phyloP scores from a whole-genome alignment of 2,888 invertebrate genomes.

The Drosophila eohydei region DNA sequence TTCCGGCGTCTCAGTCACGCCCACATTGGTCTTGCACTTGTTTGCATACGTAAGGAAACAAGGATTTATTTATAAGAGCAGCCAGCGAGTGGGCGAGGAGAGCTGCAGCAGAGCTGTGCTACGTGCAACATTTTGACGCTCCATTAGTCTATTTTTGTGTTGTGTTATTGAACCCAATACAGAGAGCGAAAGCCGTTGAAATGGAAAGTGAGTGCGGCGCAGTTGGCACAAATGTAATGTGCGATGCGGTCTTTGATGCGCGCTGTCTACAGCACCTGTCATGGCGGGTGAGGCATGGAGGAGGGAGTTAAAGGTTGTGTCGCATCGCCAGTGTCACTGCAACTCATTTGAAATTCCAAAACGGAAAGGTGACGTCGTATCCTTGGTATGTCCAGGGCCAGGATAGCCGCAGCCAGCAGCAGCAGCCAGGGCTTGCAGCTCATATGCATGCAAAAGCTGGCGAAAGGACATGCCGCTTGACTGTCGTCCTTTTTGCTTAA shows the following conservation, averaged over 20 bases:
- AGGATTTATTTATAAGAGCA: conserved; percentile 65
- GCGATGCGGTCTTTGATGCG: conserved; percentile 30
- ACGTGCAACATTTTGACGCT: conserved; percentile 33
- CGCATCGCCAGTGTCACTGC: conserved; percentile 43
- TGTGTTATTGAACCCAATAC: conserved; percentile 76
- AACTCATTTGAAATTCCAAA: conserved; percentile 64
- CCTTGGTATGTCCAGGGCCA: conserved; percentile 61
- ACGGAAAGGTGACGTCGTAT: conserved; percentile 48
- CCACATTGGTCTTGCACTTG: conserved; percentile 62
- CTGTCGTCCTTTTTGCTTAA: conserved; percentile 41
- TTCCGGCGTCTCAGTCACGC: conserved; percentile 39
- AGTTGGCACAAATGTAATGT: conserved; percentile 21
- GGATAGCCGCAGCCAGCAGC: conserved; percentile 42
- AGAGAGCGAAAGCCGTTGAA: conserved; percentile 24
- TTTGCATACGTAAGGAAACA: conserved; percentile 67
- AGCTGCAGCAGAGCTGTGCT: neutral
- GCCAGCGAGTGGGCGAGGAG: neutral
- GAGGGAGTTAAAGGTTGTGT: conserved; percentile 10
- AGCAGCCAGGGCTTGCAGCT: conserved; percentile 32
- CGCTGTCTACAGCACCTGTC: conserved; percentile 3
- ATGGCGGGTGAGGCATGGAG: neutral
- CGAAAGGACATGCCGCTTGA: conserved; percentile 53
- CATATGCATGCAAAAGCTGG: conserved; percentile 46
- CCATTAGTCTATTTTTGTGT: conserved; percentile 72
- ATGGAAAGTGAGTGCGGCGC: conserved; percentile 49